Percentiles rank a stretch among this genome's conserved stretches.
These are phyloP conservation scores for Eupsilia transversa DNA, from an alignment of 2,888 invertebrate genomes.

Conservation along the genomic window DNA sequence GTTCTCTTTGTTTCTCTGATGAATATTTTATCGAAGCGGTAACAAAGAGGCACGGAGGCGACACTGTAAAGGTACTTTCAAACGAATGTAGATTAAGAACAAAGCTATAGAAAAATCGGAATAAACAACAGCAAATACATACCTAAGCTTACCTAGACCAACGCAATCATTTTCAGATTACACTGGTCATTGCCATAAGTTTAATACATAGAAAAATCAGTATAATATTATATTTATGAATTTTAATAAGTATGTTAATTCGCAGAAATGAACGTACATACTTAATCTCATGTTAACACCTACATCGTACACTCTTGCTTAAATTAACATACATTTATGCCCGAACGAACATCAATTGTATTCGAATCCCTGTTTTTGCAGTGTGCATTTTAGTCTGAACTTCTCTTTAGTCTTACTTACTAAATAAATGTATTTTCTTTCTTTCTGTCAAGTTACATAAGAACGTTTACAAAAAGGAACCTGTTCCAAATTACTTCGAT, in stretches of 20 bases:
- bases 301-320: neutral
- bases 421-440: no score
- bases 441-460: neutral
- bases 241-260: neutral
- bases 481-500: neutral
- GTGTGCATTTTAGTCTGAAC: no score
- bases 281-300: neutral
- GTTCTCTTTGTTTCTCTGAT: conserved; percentile 49
- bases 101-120: neutral
- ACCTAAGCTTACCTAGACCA: neutral
- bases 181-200: neutral
- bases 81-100: conserved; percentile 29
- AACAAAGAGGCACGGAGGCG: conserved; percentile 37
- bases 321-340: neutral
- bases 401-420: no score
- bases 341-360: neutral
- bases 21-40: conserved; percentile 50
- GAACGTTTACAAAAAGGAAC: neutral
- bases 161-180: neutral
- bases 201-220: neutral
- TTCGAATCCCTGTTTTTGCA: neutral
- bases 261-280: neutral
- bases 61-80: conserved; percentile 12
- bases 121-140: neutral
- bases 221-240: neutral